A percentile compares a stretch with the other conserved stretches of the same genome.
Evolutionary conservation across 2,888 invertebrate species (phyloP).

Genomic region (Pomacea canaliculata): DNA sequence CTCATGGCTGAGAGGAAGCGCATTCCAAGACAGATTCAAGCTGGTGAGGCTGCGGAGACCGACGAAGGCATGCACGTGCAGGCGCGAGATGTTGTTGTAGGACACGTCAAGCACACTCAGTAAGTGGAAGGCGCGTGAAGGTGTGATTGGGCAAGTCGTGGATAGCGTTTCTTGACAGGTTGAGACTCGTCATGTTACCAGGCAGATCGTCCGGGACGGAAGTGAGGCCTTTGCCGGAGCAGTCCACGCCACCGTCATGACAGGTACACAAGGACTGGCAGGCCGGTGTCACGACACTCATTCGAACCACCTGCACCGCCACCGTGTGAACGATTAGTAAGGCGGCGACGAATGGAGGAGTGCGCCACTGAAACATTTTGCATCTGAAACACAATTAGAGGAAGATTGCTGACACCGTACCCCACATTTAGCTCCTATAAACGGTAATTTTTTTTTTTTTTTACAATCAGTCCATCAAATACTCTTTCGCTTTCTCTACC

Average conservation of each 20-base stretch:
- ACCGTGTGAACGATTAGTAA: too few species aligned
- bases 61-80: conserved; percentile 4
- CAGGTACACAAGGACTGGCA: neutral
- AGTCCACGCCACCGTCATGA: neutral
- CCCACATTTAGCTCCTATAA: too few species aligned
- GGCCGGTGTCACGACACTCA: too few species aligned
- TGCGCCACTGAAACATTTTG: too few species aligned
- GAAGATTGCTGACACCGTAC: too few species aligned
- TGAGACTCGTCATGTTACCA: neutral
- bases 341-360: too few species aligned
- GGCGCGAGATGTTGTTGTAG: conserved; percentile 4
- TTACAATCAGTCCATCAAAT: too few species aligned
- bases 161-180: conserved; percentile 1
- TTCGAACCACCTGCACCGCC: neutral
- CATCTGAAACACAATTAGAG: too few species aligned
- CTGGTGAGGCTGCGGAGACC: conserved; percentile 4
- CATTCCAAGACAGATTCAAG: conserved; percentile 15
- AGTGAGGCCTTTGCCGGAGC: neutral
- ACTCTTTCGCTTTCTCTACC: too few species aligned
- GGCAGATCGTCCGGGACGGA: neutral
- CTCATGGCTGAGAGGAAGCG: neutral
- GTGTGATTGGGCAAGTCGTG: neutral
- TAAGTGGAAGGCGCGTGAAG: neutral
- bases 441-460: too few species aligned
- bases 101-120: conserved; percentile 16